Evolutionary conservation across 2,888 invertebrate species (phyloP), one percentile per base, ranked within the genome.

Genomic region (Dolichopus griseipennis): DNA sequence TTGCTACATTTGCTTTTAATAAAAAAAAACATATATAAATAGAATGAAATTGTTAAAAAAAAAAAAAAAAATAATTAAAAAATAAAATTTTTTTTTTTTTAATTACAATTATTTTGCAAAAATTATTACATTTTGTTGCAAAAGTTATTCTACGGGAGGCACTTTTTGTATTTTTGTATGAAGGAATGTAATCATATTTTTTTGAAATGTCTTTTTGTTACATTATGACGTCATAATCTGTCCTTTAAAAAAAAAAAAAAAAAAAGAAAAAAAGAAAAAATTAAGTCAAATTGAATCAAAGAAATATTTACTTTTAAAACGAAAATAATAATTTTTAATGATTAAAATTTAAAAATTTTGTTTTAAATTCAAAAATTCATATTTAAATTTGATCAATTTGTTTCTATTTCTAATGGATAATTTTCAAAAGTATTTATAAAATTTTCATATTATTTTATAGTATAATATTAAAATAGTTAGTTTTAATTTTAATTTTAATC

Each of bases 81-180:
- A 41, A 6, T 5, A 41, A 41, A 41, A 12, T 41, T 41, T 41
- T 41, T 41, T 41, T 41, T 27, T 27, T 27, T 27, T 27, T 27
- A 27, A 27, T 27, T 37, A 37, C 41, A 7, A 18, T 52, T 52
- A 52, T 52, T 37, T 52, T 52, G 52, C 52, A 52, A 52, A 52
- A 18, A 52, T 52, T 52, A 52, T n/a, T 52, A 52, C 9, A 52
- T 52, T 52, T 52, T 52, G 52, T 52, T 52, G 52, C 52, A 52
- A 52, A 52, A 52, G 52, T 52, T 52, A 52, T 27, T 52, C 52
- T 52, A 52, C 52, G 52, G 52, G 52, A 52, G 52, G 52, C 52
- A 52, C 52, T 52, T 52, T 52, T 52, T 52, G 52, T 52, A 52
- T 52, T 52, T 52, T 52, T 52, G 52, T 52, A 52, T 52, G 52